These are phyloP conservation scores for Macrophya annulata DNA, from an alignment of 2,888 invertebrate species.

Conservation along the genomic window DNA sequence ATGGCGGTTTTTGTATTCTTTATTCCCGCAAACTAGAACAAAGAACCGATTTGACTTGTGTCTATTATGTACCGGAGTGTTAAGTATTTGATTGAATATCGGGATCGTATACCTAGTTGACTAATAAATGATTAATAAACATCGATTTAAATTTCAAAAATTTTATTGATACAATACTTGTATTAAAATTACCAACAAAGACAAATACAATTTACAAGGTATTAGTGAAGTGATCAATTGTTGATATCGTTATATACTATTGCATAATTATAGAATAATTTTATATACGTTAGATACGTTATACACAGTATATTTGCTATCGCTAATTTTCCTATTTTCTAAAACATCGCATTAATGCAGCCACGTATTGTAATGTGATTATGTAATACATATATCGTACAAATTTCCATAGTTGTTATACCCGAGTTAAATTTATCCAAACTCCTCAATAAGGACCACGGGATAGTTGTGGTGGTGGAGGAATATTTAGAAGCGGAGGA, in stretches of 20 bases:
- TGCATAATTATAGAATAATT: neutral
- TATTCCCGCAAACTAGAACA: neutral
- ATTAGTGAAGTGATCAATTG: neutral
- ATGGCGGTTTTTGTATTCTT: neutral
- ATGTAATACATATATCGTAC: neutral
- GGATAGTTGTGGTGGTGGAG: conserved; percentile 7
- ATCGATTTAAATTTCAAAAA: neutral
- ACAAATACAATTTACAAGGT: neutral
- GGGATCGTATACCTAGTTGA: neutral
- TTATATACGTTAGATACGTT: neutral
- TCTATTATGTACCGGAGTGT: neutral
- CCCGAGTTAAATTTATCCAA: neutral
- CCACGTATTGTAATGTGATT: neutral
- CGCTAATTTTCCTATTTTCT: neutral
- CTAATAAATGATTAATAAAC: neutral
- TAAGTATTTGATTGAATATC: neutral
- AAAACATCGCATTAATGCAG: neutral
- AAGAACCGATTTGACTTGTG: neutral
- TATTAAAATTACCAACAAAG: neutral
- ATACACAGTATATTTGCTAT: neutral
- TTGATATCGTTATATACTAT: neutral
- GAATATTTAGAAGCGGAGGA: conserved; percentile 9
- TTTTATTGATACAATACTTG: neutral
- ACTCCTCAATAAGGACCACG: conserved; percentile 38
- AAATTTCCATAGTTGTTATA: neutral